Evolutionary conservation across 2,797 vertebrate genomes (phyloP).

Genomic region (Sciaenops ocellatus): DNA sequence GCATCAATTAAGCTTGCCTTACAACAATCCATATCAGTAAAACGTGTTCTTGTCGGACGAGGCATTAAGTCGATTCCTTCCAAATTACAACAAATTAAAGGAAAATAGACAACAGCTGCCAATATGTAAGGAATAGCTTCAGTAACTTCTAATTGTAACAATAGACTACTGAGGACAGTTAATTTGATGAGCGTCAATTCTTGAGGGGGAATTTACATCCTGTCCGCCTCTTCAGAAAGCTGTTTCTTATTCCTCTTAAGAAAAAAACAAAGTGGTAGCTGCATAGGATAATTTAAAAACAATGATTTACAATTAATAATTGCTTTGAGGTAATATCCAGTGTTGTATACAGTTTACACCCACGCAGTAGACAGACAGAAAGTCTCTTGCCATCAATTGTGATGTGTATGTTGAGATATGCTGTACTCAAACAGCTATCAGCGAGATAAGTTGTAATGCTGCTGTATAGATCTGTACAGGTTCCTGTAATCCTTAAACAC

Average conservation of each 20-base stretch:
- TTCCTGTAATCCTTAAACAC: slow-evolving; percentile 24
- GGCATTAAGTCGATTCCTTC: slow-evolving; percentile 78
- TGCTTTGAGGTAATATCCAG: slow-evolving; percentile 12
- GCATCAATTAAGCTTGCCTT: slow-evolving; percentile 78
- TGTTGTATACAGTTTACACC: slow-evolving; percentile 18
- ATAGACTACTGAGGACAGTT: slow-evolving; percentile 56
- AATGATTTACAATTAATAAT: slow-evolving; percentile 28
- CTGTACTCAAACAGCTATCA: neutral
- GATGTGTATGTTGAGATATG: slow-evolving; percentile 11
- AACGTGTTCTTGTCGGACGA: slow-evolving; percentile 72
- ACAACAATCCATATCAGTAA: slow-evolving; percentile 80
- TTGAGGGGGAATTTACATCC: slow-evolving; percentile 42
- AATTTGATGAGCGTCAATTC: slow-evolving; percentile 59
- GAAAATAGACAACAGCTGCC: slow-evolving; percentile 77
- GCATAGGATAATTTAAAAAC: slow-evolving; percentile 8
- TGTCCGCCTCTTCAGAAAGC: slow-evolving; percentile 35
- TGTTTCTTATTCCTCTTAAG: slow-evolving; percentile 37
- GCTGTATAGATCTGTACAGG: slow-evolving; percentile 8
- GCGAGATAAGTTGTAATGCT: slow-evolving; percentile 7
- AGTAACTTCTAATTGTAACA: slow-evolving; percentile 74
- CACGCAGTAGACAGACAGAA: neutral
- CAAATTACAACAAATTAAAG: slow-evolving; percentile 82
- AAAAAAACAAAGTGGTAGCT: slow-evolving; percentile 18
- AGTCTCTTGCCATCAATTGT: neutral
- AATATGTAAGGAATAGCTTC: slow-evolving; percentile 69